phyloP scores from a whole-genome alignment of 2,113 vertebrate genomes.

The Sturnus vulgaris region DNA sequence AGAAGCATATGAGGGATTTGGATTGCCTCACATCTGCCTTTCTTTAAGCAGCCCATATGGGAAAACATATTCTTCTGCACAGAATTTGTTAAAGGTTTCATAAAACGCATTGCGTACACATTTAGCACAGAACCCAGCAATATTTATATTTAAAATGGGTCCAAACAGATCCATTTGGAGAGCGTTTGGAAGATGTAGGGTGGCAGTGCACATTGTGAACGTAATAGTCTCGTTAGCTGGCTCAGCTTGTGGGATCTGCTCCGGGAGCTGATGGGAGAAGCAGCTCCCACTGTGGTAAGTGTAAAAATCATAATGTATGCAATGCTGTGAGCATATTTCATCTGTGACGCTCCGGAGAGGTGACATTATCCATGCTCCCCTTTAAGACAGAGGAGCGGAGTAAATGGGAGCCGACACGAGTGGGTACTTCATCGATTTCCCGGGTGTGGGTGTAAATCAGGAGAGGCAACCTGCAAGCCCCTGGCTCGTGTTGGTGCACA shows the following conservation, averaged over 20 bases:
- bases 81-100: constrained; percentile 62
- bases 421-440: fast-evolving
- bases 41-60: constrained; percentile 71
- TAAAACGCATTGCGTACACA: background rate
- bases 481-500: fast-evolving
- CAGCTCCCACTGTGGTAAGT: background rate
- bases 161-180: constrained; percentile 65
- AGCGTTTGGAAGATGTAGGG: constrained; percentile 17
- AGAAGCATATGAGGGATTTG: constrained; percentile 57
- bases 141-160: constrained; percentile 43
- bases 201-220: background rate
- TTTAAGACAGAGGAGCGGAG: background rate
- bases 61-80: constrained; percentile 71
- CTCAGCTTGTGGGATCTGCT: constrained; percentile 8
- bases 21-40: constrained; percentile 69
- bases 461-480: background rate
- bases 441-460: background rate
- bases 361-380: fast-evolving
- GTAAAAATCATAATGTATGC: background rate
- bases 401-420: fast-evolving
- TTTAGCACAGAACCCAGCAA: constrained; percentile 28
- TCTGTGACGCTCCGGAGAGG: fast-evolving
- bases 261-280: background rate
- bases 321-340: background rate
- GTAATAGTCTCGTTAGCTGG: constrained; percentile 4